phyloP scores from a whole-genome alignment of 64 coral and sea anemone genomes.

The Anthopleura sola region DNA sequence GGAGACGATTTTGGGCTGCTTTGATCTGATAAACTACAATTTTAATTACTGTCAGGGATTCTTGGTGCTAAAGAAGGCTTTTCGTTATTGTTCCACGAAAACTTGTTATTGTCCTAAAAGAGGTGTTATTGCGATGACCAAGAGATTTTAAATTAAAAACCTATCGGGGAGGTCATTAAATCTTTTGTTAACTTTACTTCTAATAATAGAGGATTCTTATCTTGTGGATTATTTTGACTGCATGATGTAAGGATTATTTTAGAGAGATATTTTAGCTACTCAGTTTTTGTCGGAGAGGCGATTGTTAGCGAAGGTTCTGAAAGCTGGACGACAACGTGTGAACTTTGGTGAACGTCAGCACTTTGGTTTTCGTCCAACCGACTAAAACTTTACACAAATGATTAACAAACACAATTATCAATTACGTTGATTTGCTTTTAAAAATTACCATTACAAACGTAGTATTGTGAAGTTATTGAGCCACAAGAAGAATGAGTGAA shows the following conservation, averaged over 20 bases:
- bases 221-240: background rate
- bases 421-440: background rate
- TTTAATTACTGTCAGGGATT: background rate
- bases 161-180: background rate
- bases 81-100: background rate
- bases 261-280: background rate
- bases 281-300: background rate
- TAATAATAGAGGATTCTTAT: background rate
- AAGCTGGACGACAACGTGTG: background rate
- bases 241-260: background rate
- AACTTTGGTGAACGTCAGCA: background rate
- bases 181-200: background rate
- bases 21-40: background rate
- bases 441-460: background rate
- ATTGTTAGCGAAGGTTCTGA: background rate
- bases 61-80: background rate
- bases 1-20: background rate
- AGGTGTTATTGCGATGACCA: background rate
- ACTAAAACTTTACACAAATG: background rate
- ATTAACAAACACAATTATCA: background rate
- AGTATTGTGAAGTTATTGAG: background rate
- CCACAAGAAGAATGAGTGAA: background rate
- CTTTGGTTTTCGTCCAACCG: background rate
- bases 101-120: background rate
- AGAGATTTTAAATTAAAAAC: slow-evolving; percentile 6